Base-by-base conservation (phyloP, 1,140 invertebrate genomes). In the Meteorus sp. region DNA sequence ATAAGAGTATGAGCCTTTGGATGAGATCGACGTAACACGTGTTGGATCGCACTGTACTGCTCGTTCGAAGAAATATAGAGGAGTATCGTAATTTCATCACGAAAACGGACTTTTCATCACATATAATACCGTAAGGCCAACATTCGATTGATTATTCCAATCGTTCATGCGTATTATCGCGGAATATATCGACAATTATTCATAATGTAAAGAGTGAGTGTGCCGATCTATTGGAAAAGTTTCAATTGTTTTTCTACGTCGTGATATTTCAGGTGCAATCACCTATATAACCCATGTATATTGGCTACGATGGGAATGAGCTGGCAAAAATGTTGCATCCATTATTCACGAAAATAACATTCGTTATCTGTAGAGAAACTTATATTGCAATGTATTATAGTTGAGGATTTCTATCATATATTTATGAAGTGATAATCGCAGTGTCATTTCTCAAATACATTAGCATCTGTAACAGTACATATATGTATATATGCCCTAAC, bases 1-100 rank as follows among this genome's bases (percentile, higher is more conserved):
- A 33, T 33, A 9, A 3, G 8, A 39, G n/a, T 39, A 44, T 22
- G 11, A 20, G 15, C 19, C 22, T 33, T 51, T 20, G 13, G 11
- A n/a, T 15, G 43, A 1, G 23, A 27, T 37, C 48, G 33, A 71
- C 67, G 72, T 74, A 74, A 73, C 71, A 74, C 73, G 72, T 75
- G 73, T 75, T 74, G 58, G 56, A 25, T 66, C 45, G 56, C 27
- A 55, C 58, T 51, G 35, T 45, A 60, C 41, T 25, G 35, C 52
- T 60, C 44, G 43, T 58, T 57, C 48, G 61, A 60, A 55, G 50
- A 64, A 63, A 65, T 67, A 71, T 60, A 56, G 61, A 62, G 62
- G 63, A 66, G 70, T 63, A 65, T 72, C 68, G 63, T 66, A 61
- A 67, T 67, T 70, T 64, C 61, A 53, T 62, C 63, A 64, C 60